phyloP scores from a whole-genome alignment of 2,797 vertebrate species.

The Xerus rutilus region DNA sequence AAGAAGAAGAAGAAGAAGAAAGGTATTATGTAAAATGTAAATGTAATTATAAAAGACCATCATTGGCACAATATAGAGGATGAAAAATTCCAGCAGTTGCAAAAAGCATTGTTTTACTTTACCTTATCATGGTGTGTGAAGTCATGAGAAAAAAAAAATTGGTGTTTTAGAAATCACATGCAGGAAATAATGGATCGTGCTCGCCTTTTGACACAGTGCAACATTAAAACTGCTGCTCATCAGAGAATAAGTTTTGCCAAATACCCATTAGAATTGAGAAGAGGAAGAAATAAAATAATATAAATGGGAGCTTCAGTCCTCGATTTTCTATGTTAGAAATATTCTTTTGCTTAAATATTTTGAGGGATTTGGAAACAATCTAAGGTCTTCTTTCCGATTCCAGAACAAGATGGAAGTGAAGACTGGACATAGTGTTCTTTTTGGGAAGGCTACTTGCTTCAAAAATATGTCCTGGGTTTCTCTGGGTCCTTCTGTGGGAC shows the following conservation, averaged over 20 bases:
- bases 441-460: background rate
- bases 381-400: background rate
- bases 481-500: background rate
- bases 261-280: background rate
- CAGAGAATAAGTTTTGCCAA: background rate
- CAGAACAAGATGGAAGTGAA: background rate
- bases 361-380: background rate
- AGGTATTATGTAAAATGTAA: slow-evolving; percentile 66
- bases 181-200: slow-evolving; percentile 64
- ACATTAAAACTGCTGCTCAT: background rate
- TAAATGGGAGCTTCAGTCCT: background rate
- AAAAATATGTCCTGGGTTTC: background rate
- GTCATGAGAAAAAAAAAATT: slow-evolving; percentile 73
- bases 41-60: slow-evolving; percentile 71
- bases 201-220: background rate
- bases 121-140: slow-evolving; percentile 68
- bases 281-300: background rate
- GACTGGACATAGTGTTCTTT: background rate
- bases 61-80: slow-evolving; percentile 49
- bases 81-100: slow-evolving; percentile 52
- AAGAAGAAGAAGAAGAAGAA: background rate
- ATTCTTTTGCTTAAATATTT: background rate
- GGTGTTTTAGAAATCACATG: slow-evolving; percentile 36
- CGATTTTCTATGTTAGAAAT: background rate
- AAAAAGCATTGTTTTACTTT: slow-evolving; percentile 67